Evolutionary conservation across 92 coral and sea anemone species (phyloP).

Genomic region (Diadumene lineata): DNA sequence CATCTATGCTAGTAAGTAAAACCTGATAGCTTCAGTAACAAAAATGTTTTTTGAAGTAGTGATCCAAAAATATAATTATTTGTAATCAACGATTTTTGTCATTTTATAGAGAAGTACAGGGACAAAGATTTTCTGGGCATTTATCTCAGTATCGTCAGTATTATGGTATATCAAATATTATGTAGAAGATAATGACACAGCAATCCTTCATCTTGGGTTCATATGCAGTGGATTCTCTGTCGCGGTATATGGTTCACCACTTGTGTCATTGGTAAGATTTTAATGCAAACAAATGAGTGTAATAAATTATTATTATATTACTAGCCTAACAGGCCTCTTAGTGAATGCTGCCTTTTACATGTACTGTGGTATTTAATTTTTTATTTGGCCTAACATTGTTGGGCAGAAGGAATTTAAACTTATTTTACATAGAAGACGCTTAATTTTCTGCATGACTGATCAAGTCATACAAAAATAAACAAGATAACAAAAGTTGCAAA

Average conservation of each 20-base stretch:
- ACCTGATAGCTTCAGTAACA: no score
- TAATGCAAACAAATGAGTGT: no score
- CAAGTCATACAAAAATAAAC: no score
- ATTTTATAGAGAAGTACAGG: constrained; percentile 33
- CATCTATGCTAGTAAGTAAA: neutral
- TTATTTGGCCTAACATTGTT: no score
- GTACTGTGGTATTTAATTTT: no score
- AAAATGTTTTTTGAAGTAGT: neutral
- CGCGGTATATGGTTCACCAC: constrained; percentile 84
- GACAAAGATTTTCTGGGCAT: constrained; percentile 30
- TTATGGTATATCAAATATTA: constrained; percentile 67
- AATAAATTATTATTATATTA: no score
- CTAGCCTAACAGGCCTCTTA: no score
- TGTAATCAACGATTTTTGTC: neutral
- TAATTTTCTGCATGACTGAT: no score
- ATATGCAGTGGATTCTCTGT: constrained; percentile 71
- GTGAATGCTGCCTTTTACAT: no score
- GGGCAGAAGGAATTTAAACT: no score
- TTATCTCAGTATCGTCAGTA: constrained; percentile 42
- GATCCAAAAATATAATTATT: neutral
- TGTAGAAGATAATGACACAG: constrained; percentile 56
- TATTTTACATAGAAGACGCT: no score
- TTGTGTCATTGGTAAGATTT: constrained; percentile 72
- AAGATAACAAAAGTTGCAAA: no score
- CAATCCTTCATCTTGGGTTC: constrained; percentile 61